Percentiles rank a stretch among this genome's conserved stretches.
Conservation (phyloP, 1,140 invertebrate species). For the Caenorhabditis brenneri region DNA sequence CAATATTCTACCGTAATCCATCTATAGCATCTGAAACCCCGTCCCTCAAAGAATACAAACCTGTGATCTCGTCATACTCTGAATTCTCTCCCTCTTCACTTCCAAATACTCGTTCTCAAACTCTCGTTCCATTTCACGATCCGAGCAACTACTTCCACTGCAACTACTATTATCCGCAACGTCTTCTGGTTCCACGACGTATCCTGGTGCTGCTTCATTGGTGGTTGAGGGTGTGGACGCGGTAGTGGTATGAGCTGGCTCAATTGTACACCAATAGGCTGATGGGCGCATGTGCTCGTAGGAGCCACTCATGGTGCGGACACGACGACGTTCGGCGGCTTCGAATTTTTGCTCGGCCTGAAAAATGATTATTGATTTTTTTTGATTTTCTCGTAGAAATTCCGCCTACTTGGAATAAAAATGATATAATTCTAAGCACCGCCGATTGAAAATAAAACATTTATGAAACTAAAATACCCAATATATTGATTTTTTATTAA, state of each 20-base stretch:
- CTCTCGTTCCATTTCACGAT: constrained; percentile 45
- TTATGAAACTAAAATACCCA: too few species aligned
- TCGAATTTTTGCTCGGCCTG: constrained; percentile 26
- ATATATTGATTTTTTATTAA: too few species aligned
- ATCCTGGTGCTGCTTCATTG: too few species aligned
- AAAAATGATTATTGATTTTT: neutral
- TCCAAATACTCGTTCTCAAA: constrained; percentile 46
- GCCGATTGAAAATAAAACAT: too few species aligned
- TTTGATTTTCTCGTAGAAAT: too few species aligned
- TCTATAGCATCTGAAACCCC: too few species aligned
- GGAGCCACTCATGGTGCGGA: constrained; percentile 8
- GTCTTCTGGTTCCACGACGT: neutral
- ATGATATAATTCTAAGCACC: too few species aligned
- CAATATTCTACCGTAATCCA: neutral
- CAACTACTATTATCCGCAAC: neutral
- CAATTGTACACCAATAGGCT: constrained; percentile 8
- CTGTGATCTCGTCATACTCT: constrained; percentile 47
- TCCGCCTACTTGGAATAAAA: too few species aligned
- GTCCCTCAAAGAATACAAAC: neutral
- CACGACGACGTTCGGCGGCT: neutral
- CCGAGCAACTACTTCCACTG: neutral
- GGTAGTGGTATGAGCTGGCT: neutral
- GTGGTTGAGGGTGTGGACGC: neutral
- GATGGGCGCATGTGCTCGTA: constrained; percentile 5
- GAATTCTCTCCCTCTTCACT: constrained; percentile 41